A percentile compares a stretch with the other conserved stretches of the same genome.
Conservation (phyloP, 2,888 invertebrate species). For the Mythimna ferrago region DNA sequence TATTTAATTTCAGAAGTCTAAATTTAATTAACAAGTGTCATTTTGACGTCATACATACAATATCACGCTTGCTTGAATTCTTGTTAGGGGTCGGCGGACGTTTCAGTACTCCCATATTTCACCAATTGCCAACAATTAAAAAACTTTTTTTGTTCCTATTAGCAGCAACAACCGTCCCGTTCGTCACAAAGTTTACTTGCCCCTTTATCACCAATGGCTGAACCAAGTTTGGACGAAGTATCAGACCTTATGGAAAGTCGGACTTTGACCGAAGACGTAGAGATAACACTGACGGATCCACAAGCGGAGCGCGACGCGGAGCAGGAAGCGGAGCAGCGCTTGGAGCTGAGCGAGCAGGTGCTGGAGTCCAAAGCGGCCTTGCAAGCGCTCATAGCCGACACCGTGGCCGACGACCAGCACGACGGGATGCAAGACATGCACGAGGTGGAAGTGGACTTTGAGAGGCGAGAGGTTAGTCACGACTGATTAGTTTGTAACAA, state of each 20-base stretch:
- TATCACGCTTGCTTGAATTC: neutral
- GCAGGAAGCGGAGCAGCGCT: slow-evolving; percentile 9
- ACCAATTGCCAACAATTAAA: neutral
- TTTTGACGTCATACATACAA: slow-evolving; percentile 19
- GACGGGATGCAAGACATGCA: slow-evolving; percentile 68
- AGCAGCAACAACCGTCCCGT: slow-evolving; percentile 69
- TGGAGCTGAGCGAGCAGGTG: slow-evolving; percentile 16
- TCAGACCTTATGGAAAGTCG: slow-evolving; percentile 57
- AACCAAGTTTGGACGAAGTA: slow-evolving; percentile 52
- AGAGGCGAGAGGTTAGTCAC: slow-evolving; percentile 42
- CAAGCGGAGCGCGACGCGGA: slow-evolving; percentile 4
- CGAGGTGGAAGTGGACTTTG: slow-evolving; percentile 61
- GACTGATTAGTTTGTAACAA: too few relatives aligned
- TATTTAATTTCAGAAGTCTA: neutral
- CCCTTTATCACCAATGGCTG: slow-evolving; percentile 71
- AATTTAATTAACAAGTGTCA: slow-evolving; percentile 12
- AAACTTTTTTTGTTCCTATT: neutral
- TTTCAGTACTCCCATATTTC: neutral
- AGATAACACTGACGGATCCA: slow-evolving; percentile 35
- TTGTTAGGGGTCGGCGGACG: neutral
- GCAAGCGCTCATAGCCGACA: slow-evolving; percentile 66
- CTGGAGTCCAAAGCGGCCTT: slow-evolving; percentile 66
- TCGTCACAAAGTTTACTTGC: slow-evolving; percentile 82
- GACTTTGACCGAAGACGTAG: slow-evolving; percentile 33
- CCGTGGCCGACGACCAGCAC: slow-evolving; percentile 55